Evolutionary conservation across 2,113 vertebrate species (phyloP).

Genomic region (Percina caprodes): DNA sequence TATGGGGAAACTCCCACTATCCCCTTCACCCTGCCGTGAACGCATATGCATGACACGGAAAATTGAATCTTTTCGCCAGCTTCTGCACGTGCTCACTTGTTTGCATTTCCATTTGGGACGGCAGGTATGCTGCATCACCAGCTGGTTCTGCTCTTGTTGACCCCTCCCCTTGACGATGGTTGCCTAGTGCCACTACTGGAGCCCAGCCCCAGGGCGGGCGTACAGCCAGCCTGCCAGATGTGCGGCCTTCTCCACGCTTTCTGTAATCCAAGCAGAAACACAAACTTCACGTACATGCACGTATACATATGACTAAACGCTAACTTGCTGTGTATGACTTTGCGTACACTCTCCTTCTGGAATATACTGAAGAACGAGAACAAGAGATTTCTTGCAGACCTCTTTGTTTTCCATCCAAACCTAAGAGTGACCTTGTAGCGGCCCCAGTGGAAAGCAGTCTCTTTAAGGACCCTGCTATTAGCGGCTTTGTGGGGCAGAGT

Average conservation of each 20-base stretch:
- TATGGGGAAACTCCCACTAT: too few species aligned
- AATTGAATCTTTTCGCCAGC: slow-evolving; percentile 18
- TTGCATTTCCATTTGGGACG: slow-evolving; percentile 24
- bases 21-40: too few species aligned
- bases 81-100: slow-evolving; percentile 52
- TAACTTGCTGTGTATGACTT: slow-evolving; percentile 6
- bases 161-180: slow-evolving; percentile 58
- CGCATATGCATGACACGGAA: too few species aligned
- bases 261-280: slow-evolving; percentile 59
- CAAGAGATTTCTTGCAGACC: slow-evolving; percentile 23
- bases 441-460: slow-evolving; percentile 72
- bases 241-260: slow-evolving; percentile 57
- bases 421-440: slow-evolving; percentile 73
- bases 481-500: slow-evolving; percentile 74
- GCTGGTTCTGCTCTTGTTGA: slow-evolving; percentile 62
- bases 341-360: neutral
- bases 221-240: slow-evolving; percentile 78
- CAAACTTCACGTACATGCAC: slow-evolving; percentile 49
- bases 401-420: slow-evolving; percentile 67
- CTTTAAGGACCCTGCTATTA: slow-evolving; percentile 73
- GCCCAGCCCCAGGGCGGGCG: slow-evolving; percentile 68
- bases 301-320: slow-evolving; percentile 37
- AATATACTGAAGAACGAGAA: slow-evolving; percentile 26
- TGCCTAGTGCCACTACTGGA: slow-evolving; percentile 77
- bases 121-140: slow-evolving; percentile 60